phyloP scores from a whole-genome alignment of 1,140 invertebrate species.

The Formica selysi region DNA sequence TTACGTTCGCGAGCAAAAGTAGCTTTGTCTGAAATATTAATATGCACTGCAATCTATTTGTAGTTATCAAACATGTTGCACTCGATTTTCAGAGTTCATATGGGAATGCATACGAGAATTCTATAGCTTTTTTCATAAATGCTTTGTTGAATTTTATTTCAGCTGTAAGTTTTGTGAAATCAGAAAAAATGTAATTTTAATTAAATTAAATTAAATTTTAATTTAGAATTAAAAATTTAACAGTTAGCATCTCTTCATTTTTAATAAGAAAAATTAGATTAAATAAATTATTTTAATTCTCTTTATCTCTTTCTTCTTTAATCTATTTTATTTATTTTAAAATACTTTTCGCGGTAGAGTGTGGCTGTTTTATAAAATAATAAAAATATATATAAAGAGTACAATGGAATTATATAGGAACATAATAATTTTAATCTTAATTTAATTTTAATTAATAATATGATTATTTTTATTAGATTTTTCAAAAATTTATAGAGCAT shows the following conservation, averaged over 20 bases:
- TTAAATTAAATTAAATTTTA: no score
- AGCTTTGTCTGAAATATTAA: background rate
- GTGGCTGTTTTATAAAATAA: background rate
- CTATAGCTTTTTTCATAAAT: background rate
- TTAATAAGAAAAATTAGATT: background rate
- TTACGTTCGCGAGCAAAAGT: constrained; percentile 1
- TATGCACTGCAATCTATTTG: constrained; percentile 31
- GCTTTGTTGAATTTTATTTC: background rate
- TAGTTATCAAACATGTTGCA: constrained; percentile 13
- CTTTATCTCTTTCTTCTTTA: background rate
- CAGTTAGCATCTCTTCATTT: background rate
- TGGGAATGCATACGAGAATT: background rate
- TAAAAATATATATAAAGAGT: background rate
- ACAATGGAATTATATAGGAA: background rate
- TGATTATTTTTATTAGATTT: no score
- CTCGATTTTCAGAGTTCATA: constrained; percentile 4
- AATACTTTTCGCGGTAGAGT: background rate
- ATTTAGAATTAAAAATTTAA: constrained; percentile 1
- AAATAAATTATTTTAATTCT: background rate
- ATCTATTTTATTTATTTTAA: background rate
- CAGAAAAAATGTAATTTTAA: background rate
- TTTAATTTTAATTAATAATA: background rate
- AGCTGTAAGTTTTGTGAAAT: background rate
- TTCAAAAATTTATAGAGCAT: no score
- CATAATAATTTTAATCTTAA: background rate